Base-by-base conservation (phyloP, 2,113 vertebrate species). In the Xyliphius kryptos region DNA sequence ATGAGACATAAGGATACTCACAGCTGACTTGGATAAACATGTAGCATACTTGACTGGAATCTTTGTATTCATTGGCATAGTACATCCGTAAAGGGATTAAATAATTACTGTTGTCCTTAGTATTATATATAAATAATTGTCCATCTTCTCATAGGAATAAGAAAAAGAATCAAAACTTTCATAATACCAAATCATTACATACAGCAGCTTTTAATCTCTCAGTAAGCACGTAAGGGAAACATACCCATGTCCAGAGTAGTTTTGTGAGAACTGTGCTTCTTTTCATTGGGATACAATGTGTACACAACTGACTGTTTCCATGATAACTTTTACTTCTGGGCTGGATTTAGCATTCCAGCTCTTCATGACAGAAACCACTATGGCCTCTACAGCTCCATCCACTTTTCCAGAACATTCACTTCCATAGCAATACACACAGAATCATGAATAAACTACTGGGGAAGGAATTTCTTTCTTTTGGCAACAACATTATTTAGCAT, bases 281-380 rank as follows among this genome's bases (percentile, higher is more conserved):
- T 46, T 63, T 63, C 47, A 62, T 47, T 54, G 58, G 65, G 57
- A 44, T 6, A 62, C 65, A 50, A 67, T 72, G 70, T 72, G 60
- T 63, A 68, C 61, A 64, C 70, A 64, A 72, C 59, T 63, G 67
- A 26, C 41, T 53, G 71, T 68, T 69, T 66, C 71, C 71, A 74
- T 74, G 64, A 52, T 52, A 51, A 70, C 63, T 57, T 50, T 62
- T 66, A 70, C 59, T 63, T 57, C 52, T 70, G 72, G 63, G 49
- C 50, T 19, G 41, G 67, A 32, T 70, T 37, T 41, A 62, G 63
- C 67, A 74, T 74, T 70, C 67, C 63, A 63, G 59, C 48, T 67
- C 58, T 57, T 70, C 63, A 70, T 59, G 66, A 72, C 70, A 72
- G 55, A 74, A 74, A 74, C 63, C 71, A 63, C 67, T 66, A 55